Base-by-base conservation (phyloP, 2,888 invertebrate genomes). In the Tuberolachnus salignus region DNA sequence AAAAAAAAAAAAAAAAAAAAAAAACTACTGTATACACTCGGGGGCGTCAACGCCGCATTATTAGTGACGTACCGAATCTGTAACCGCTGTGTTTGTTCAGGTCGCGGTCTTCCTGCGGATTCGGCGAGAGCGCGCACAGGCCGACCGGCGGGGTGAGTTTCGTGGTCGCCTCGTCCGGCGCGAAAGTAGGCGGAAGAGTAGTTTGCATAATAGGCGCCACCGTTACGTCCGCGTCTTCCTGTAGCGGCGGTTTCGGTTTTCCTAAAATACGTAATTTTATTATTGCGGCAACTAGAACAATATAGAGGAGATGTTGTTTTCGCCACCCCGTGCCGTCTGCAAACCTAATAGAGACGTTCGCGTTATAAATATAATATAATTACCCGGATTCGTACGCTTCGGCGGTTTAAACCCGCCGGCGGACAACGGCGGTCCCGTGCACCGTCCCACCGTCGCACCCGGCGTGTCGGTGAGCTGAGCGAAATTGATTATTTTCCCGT, bases 401-500 rank as follows among this genome's bases (percentile, higher is more conserved):
- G 69, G 59, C 42, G 23, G 19, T 42, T 9, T 63, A 16, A 81
- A 83, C 83, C 80, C 86, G 3, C 34, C 34, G 34, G 34, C 6
- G 85, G 83, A 87, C 86, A 81, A 86, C 85, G 49, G 87, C 83
- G 26, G 80, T 4, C 82, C 86, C 0, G 88, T 86, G 83, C 91
- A 91, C 81, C 88, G 89, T 57, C 90, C 90, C 11, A 92, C 85
- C 67, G 88, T 87, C 64, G 89, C 90, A 69, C 88, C 87, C 49
- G 87, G 86, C 82, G 87, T 88, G 81, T 91, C 90, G 0, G 88
- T 89, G 1, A 90, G 88, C 82, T 90, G 89, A 0, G 92, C 93
- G 85, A 94, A 93, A 85, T 94, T 93, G 67, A 94, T 88, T 70
- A 91, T 90, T 80, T 89, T 88, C 1, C 93, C 93, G 84, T 97